Evolutionary conservation across 2,797 vertebrate species (phyloP), one percentile per base, ranked within the genome.

Genomic region (Helarctos malayanus): DNA sequence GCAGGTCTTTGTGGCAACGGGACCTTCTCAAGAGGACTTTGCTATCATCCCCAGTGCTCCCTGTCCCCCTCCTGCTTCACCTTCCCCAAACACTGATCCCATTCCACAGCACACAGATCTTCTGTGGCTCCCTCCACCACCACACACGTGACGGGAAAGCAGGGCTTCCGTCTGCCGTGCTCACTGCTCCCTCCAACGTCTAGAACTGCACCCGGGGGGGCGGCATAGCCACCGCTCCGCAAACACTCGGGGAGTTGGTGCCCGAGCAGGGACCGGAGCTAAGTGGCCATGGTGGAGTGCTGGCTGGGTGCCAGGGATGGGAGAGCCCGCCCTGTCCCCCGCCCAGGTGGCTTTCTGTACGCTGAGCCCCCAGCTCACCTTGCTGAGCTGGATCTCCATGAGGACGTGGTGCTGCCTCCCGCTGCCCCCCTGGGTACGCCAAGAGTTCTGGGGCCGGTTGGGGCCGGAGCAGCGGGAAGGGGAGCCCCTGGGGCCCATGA

Each of bases 321-420:
- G 23, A 11, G 0, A 35, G 38, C 35, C 65, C 10, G 61, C 9
- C 59, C 38, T 0, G 19, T 0, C 18, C 54, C 75, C 68, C 25
- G 2, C 29, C 35, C 75, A 8, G 0, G 71, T 3, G 4, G 19
- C 19, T 19, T 52, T n/a, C 5, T 2, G 52, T 2, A 35, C 2
- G 15, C 45, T 0, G 1, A 13, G 15, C 4, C 27, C 18, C 14
- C 1, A 0, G 0, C 98, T 94, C 56, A 99, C 99, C 99, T 99
- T 99, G 85, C 99, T 99, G 80, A 99, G 99, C 97, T 99, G 99
- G 95, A 99, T 99, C 98, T 99, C 99, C 99, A 99, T 99, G 85
- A 99, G 99, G 76, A 99, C 98, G 0, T 99, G 98, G 97, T 99
- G 99, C 96, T 99, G 99, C 61, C 99, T 98, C 23, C 99, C 99